Percentiles rank a stretch among this genome's conserved stretches.
Conservation (phyloP, 2,888 invertebrate species). For the Coelogynopora nodosa region DNA sequence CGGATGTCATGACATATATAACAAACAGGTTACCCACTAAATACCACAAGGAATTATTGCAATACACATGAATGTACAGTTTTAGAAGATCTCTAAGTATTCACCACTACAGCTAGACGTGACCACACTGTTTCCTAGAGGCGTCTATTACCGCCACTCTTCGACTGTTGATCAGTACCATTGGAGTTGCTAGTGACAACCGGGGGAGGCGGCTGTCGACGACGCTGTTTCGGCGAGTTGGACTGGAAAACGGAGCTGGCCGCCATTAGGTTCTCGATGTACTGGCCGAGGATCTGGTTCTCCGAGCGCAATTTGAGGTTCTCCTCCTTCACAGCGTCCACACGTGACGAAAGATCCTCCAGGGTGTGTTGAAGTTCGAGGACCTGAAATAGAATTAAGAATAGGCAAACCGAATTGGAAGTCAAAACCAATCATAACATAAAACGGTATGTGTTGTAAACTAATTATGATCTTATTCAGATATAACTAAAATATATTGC, state of each 20-base stretch:
- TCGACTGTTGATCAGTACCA: not conserved
- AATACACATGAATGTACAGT: too few species aligned
- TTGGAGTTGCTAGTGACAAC: not conserved
- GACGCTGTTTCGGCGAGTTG: constrained; percentile 12
- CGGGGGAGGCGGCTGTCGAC: not conserved
- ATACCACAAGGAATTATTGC: too few species aligned
- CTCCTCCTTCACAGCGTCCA: constrained; percentile 97
- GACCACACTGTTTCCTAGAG: too few species aligned
- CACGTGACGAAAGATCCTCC: constrained; percentile 93
- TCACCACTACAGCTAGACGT: too few species aligned
- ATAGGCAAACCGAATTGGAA: too few species aligned
- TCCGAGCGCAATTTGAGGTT: constrained; percentile 93
- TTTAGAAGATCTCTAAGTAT: too few species aligned
- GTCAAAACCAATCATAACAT: not conserved
- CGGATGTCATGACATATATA: too few species aligned
- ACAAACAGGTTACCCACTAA: too few species aligned
- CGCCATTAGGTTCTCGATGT: constrained; percentile 97
- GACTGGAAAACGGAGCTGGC: constrained; percentile 80
- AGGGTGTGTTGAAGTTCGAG: constrained; percentile 94
- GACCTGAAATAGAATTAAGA: constrained; percentile 76
- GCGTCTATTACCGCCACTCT: not conserved
- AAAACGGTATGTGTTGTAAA: too few species aligned
- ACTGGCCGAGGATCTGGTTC: constrained; percentile 95
- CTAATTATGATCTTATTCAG: too few species aligned
- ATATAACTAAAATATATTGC: too few species aligned